Conservation (phyloP, 2,797 vertebrate species). For the Babyrousa celebensis region DNA sequence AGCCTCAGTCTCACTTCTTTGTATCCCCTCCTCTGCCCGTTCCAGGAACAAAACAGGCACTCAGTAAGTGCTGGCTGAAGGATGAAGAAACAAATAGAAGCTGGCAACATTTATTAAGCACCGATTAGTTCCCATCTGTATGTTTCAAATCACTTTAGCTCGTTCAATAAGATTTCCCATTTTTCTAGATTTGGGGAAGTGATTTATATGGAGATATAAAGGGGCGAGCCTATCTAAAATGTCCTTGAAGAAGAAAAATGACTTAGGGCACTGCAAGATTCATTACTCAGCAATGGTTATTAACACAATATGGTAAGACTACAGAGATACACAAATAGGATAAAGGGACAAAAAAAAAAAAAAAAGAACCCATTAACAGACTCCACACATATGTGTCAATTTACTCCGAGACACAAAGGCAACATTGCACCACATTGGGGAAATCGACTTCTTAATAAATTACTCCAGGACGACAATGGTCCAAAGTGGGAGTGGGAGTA, state of each 20-base stretch:
- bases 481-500: neutral
- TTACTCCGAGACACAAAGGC: neutral
- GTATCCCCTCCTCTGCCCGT: neutral
- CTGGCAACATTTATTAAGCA: neutral
- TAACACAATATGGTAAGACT: neutral
- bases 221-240: neutral
- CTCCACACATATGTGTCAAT: accelerated
- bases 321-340: neutral
- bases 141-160: neutral
- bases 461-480: neutral
- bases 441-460: neutral
- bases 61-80: accelerated
- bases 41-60: neutral
- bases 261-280: neutral
- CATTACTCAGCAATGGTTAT: neutral
- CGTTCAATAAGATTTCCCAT: neutral
- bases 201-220: neutral
- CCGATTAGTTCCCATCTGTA: neutral
- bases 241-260: neutral
- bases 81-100: neutral
- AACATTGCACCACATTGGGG: accelerated
- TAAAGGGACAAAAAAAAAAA: neutral
- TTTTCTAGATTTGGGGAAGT: neutral
- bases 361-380: neutral
- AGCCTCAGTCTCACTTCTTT: neutral